Percentiles rank a stretch among this genome's conserved stretches.
phyloP scores from a whole-genome alignment of 2,888 invertebrate species.

The Octonoba sinensis region DNA sequence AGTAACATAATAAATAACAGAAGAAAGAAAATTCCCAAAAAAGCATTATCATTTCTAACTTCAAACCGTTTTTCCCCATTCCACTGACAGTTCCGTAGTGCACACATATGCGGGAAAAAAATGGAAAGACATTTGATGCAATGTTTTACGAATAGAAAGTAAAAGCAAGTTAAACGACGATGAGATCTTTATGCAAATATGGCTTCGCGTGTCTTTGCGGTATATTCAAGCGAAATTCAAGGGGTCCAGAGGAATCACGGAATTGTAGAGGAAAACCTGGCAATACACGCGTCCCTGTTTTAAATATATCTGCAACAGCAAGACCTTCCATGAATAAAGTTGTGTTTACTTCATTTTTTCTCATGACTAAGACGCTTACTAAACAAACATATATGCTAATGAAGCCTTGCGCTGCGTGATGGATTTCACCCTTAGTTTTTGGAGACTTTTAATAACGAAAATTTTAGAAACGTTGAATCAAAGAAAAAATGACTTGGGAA shows the following conservation, averaged over 20 bases:
- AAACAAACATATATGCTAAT: too few species aligned
- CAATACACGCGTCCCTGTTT: conserved; percentile 6
- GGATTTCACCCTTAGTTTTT: too few species aligned
- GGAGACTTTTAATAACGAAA: too few species aligned
- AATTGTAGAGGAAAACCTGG: conserved; percentile 11
- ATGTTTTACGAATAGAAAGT: conserved; percentile 29
- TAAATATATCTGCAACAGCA: conserved; percentile 19
- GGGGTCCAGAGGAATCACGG: conserved; percentile 34
- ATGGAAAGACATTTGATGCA: conserved; percentile 34
- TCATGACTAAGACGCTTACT: too few species aligned
- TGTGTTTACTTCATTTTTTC: conserved; percentile 15
- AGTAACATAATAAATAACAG: conserved; percentile 11
- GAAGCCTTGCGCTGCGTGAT: too few species aligned
- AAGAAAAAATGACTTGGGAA: too few species aligned
- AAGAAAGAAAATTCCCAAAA: conserved; percentile 11
- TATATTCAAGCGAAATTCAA: conserved; percentile 23
- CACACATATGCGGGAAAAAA: background rate
- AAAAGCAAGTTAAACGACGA: conserved; percentile 32
- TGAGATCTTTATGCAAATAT: conserved; percentile 61
- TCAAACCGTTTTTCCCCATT: conserved; percentile 33
- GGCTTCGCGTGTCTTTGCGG: conserved; percentile 34
- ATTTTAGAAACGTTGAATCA: too few species aligned
- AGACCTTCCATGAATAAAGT: conserved; percentile 17
- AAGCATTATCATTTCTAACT: conserved; percentile 41
- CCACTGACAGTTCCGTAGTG: background rate